phyloP scores from a whole-genome alignment of 2,888 invertebrate species.

The Halocaridina rubra region DNA sequence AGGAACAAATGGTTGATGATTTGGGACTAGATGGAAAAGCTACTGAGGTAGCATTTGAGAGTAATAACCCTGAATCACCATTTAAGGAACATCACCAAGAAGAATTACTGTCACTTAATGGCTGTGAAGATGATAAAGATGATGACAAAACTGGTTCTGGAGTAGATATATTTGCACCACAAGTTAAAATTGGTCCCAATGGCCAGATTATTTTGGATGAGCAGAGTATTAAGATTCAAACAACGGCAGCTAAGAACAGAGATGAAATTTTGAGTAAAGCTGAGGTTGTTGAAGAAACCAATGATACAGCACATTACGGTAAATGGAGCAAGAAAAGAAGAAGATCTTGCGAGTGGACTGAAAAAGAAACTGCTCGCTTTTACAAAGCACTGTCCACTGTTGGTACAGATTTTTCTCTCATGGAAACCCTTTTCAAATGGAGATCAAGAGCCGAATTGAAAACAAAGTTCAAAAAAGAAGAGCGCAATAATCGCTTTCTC shows the following conservation, averaged over 20 bases:
- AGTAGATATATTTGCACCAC: constrained; percentile 66
- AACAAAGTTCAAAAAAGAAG: constrained; percentile 93
- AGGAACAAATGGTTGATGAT: constrained; percentile 43
- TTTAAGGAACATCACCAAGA: neutral
- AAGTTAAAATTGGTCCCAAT: constrained; percentile 86
- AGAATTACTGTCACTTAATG: neutral
- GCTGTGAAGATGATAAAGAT: neutral
- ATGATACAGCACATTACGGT: constrained; percentile 66
- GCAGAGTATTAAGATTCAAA: constrained; percentile 83
- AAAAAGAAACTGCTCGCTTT: constrained; percentile 68
- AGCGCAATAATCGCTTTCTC: constrained; percentile 69
- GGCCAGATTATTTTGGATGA: constrained; percentile 88
- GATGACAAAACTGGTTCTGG: neutral
- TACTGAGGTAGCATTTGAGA: neutral
- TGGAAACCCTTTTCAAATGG: constrained; percentile 84
- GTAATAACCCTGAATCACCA: neutral
- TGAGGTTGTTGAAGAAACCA: constrained; percentile 75
- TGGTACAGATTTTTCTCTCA: constrained; percentile 92
- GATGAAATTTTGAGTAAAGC: constrained; percentile 76
- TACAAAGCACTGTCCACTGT: constrained; percentile 89
- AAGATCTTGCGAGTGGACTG: constrained; percentile 78
- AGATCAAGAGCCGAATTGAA: constrained; percentile 86
- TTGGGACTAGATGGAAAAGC: constrained; percentile 2
- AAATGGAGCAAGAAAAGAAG: constrained; percentile 75
- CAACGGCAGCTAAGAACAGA: constrained; percentile 75